phyloP scores from a whole-genome alignment of 2,797 vertebrate genomes.

The Chloroceryle inda region DNA sequence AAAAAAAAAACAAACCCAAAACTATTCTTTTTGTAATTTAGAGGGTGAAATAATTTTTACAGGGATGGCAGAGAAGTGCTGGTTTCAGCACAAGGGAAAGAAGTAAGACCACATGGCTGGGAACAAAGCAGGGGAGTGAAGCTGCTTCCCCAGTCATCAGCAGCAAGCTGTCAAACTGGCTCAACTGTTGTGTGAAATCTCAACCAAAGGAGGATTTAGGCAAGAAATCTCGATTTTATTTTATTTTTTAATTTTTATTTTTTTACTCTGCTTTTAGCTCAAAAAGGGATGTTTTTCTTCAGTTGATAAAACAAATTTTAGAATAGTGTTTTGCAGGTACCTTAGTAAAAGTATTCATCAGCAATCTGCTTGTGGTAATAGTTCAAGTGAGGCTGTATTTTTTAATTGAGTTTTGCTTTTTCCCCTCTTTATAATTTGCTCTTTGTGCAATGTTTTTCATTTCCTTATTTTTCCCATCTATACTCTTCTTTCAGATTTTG shows the following conservation, averaged over 20 bases:
- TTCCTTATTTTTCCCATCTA: not conserved
- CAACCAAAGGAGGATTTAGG: not conserved
- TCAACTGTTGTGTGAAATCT: slow-evolving; percentile 48
- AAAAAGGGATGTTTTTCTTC: not conserved
- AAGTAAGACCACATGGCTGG: slow-evolving; percentile 9
- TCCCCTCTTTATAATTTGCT: not conserved
- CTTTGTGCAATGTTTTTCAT: not conserved
- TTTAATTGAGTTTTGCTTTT: not conserved
- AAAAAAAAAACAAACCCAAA: not conserved
- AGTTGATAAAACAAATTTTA: not conserved
- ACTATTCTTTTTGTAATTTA: not conserved
- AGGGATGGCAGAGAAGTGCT: not conserved
- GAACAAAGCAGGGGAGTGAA: slow-evolving; percentile 42
- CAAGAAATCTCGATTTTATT: not conserved
- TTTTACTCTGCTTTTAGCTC: not conserved
- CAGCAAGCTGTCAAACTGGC: slow-evolving; percentile 27
- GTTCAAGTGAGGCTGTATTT: not conserved
- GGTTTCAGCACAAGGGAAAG: slow-evolving; percentile 8
- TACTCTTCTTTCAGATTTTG: not conserved
- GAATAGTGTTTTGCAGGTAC: not conserved
- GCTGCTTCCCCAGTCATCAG: not conserved
- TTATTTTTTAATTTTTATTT: not conserved
- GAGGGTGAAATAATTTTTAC: not conserved
- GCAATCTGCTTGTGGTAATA: not conserved
- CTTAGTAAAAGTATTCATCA: not conserved